These are phyloP conservation scores for Mythimna vitellina DNA, from an alignment of 2,888 invertebrate species.

Conservation along the genomic window DNA sequence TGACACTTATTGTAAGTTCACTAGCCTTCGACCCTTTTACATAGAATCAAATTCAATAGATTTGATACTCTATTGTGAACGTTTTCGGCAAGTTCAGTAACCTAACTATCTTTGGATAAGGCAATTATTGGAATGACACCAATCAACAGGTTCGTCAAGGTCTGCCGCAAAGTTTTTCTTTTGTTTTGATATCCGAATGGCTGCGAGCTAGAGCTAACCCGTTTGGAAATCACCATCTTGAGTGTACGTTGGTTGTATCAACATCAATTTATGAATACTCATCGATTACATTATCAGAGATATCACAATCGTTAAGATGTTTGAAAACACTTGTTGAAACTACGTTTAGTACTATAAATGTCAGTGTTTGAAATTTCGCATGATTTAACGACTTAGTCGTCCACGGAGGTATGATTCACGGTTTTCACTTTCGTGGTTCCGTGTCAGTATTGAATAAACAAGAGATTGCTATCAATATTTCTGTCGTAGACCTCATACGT, in stretches of 20 bases:
- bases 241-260: too few species aligned
- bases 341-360: neutral
- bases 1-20: slow-evolving; percentile 41
- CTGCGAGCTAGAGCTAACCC: slow-evolving; percentile 35
- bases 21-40: slow-evolving; percentile 32
- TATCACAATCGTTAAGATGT: neutral
- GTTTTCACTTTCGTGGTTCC: slow-evolving; percentile 24
- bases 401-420: slow-evolving; percentile 17
- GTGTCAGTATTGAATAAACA: slow-evolving; percentile 5
- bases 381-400: neutral
- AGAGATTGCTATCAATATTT: slow-evolving; percentile 27
- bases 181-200: slow-evolving; percentile 51
- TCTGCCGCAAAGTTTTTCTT: slow-evolving; percentile 41
- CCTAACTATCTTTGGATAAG: slow-evolving; percentile 40
- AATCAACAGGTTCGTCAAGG: slow-evolving; percentile 61
- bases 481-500: slow-evolving; percentile 27
- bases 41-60: slow-evolving; percentile 31
- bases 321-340: neutral
- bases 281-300: neutral
- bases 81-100: slow-evolving; percentile 40
- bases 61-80: slow-evolving; percentile 36
- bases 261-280: neutral
- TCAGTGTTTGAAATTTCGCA: neutral
- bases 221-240: slow-evolving; percentile 39
- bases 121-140: slow-evolving; percentile 59